Percentiles rank a stretch among this genome's conserved stretches.
Evolutionary conservation across 2,113 vertebrate genomes (phyloP).

Genomic region (Panurus biarmicus): DNA sequence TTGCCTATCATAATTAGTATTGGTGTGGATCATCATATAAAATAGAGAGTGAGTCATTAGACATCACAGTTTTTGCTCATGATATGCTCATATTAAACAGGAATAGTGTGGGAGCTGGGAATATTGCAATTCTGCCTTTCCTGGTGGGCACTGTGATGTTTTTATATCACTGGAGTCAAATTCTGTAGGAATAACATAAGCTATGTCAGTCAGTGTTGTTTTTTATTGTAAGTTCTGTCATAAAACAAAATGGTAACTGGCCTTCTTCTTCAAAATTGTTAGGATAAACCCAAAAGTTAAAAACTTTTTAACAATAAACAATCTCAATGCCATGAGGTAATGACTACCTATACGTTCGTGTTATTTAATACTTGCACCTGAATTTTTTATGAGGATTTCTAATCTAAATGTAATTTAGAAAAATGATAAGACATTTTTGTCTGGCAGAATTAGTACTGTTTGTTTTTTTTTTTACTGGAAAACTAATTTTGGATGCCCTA

Average conservation of each 20-base stretch:
- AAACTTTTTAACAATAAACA: not conserved
- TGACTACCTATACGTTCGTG: not conserved
- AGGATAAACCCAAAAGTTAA: not conserved
- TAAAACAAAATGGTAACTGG: not conserved
- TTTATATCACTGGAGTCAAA: not conserved
- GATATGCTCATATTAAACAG: not conserved
- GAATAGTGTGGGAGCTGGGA: not conserved
- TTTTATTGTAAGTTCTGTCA: not conserved
- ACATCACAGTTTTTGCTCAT: not conserved
- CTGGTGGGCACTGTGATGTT: not conserved
- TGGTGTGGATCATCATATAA: not conserved
- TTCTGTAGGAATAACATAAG: not conserved
- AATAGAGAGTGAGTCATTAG: not conserved
- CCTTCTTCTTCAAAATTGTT: not conserved
- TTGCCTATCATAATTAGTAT: slow-evolving; percentile 21
- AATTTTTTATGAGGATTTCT: not conserved
- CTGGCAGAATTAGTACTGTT: not conserved
- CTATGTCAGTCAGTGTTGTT: not conserved
- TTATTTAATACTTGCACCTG: not conserved
- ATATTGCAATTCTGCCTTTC: not conserved
- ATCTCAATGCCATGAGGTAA: not conserved
- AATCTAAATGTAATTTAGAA: not conserved
- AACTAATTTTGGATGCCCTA: not conserved
- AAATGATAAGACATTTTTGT: not conserved
- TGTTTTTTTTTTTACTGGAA: not conserved